Percentiles rank a stretch among this genome's conserved stretches.
Evolutionary conservation across 2,113 vertebrate genomes (phyloP).

Genomic region (Macaca nemestrina): DNA sequence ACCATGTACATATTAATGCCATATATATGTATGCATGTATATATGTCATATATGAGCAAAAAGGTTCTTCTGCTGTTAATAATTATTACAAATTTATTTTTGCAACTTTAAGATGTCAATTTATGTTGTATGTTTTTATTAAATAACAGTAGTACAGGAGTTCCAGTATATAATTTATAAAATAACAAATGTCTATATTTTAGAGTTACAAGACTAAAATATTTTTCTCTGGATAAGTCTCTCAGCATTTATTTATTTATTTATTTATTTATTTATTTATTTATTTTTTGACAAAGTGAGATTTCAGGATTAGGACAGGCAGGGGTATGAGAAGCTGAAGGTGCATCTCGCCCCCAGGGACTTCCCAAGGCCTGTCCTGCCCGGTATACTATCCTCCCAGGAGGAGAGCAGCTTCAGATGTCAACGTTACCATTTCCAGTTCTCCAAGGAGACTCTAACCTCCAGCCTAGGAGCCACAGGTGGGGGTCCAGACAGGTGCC

Average conservation of each 20-base stretch:
- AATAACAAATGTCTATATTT: fast-evolving
- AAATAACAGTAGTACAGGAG: fast-evolving
- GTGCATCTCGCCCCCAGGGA: fast-evolving
- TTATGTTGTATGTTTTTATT: background rate
- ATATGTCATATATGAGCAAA: too few relatives aligned
- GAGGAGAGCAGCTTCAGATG: background rate
- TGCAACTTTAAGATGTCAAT: background rate
- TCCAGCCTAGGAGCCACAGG: background rate
- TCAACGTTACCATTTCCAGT: fast-evolving
- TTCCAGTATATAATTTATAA: fast-evolving
- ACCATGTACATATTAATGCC: fast-evolving
- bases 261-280: background rate
- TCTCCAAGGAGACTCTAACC: background rate
- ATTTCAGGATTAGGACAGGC: background rate
- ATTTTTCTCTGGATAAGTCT: background rate
- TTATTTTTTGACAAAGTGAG: background rate
- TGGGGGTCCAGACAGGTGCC: background rate
- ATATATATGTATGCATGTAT: fast-evolving
- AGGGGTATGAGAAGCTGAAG: background rate
- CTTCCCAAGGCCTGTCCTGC: too few relatives aligned
- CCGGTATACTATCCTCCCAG: fast-evolving
- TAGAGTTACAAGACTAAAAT: too few relatives aligned
- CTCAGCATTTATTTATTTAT: background rate
- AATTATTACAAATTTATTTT: background rate
- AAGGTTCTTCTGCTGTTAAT: background rate